Percentiles rank a stretch among this genome's conserved stretches.
These are phyloP conservation scores for Phallusia fumigata DNA, from an alignment of 23 tunicate genomes.

Conservation along the genomic window DNA sequence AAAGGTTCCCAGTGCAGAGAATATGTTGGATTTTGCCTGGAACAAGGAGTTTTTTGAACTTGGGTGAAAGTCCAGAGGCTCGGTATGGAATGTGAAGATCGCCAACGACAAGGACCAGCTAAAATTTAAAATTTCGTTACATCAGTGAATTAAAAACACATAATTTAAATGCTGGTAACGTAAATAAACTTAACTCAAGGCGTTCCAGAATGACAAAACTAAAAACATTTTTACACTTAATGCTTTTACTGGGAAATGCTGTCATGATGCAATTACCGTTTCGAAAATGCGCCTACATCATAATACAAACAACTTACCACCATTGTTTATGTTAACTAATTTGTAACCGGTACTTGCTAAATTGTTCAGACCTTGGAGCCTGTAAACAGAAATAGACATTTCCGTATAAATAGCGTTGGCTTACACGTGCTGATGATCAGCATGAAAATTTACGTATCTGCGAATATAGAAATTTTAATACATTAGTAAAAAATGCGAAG, in stretches of 20 bases:
- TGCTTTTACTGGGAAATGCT: too few species aligned
- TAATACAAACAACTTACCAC: not conserved
- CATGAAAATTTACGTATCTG: too few species aligned
- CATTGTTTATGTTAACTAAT: not conserved
- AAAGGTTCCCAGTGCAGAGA: constrained; percentile 92
- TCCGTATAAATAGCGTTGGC: too few species aligned
- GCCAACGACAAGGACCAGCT: constrained; percentile 92
- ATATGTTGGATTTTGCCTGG: constrained; percentile 99
- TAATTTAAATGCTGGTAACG: not conserved
- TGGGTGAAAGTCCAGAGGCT: constrained; percentile 83
- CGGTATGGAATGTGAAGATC: constrained; percentile 95
- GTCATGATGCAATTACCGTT: too few species aligned
- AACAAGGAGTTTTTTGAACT: constrained; percentile 90
- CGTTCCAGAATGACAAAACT: too few species aligned
- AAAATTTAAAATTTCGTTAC: constrained; percentile 9
- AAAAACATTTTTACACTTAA: too few species aligned
- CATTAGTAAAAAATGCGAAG: too few species aligned
- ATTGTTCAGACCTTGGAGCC: too few species aligned
- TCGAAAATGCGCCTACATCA: not conserved
- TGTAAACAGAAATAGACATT: too few species aligned
- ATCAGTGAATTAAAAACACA: not conserved
- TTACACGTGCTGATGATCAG: too few species aligned
- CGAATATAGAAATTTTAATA: too few species aligned
- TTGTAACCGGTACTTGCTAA: too few species aligned
- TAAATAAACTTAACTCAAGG: not conserved